These are phyloP conservation scores for Desmodus rotundus DNA, from an alignment of 2,113 vertebrate species.

Conservation along the genomic window DNA sequence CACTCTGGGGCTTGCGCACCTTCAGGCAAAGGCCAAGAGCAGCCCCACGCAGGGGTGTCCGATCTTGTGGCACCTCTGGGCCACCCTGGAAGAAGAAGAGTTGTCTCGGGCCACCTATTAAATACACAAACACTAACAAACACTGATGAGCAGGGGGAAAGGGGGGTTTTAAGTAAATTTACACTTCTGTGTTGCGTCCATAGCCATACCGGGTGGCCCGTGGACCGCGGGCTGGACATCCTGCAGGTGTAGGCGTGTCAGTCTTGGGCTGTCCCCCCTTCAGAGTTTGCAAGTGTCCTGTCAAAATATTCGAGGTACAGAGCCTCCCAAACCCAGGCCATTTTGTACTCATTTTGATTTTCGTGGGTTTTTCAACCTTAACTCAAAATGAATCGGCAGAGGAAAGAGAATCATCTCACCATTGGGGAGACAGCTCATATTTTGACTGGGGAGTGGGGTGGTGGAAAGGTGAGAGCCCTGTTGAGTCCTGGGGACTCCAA, in stretches of 20 bases:
- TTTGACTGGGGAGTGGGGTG: slow-evolving; percentile 8
- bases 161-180: too few species aligned
- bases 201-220: too few species aligned
- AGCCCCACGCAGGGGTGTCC: not conserved
- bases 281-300: slow-evolving; percentile 14
- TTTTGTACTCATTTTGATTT: slow-evolving; percentile 38
- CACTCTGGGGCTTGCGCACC: rapidly evolving
- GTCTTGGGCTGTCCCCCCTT: not conserved
- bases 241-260: too few species aligned
- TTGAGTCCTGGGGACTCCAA: not conserved
- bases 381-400: slow-evolving; percentile 75
- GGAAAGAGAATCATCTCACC: slow-evolving; percentile 69
- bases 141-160: too few species aligned
- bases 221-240: too few species aligned
- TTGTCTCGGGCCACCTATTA: too few species aligned
- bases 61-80: too few species aligned
- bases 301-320: slow-evolving; percentile 47
- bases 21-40: not conserved
- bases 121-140: too few species aligned
- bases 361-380: slow-evolving; percentile 61
- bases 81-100: too few species aligned
- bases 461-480: not conserved
- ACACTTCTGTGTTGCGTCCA: too few species aligned
- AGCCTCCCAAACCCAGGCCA: slow-evolving; percentile 42
- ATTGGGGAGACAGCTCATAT: slow-evolving; percentile 71